These are phyloP conservation scores for Megathymus violae DNA, from an alignment of 1,140 invertebrate species.

Conservation along the genomic window DNA sequence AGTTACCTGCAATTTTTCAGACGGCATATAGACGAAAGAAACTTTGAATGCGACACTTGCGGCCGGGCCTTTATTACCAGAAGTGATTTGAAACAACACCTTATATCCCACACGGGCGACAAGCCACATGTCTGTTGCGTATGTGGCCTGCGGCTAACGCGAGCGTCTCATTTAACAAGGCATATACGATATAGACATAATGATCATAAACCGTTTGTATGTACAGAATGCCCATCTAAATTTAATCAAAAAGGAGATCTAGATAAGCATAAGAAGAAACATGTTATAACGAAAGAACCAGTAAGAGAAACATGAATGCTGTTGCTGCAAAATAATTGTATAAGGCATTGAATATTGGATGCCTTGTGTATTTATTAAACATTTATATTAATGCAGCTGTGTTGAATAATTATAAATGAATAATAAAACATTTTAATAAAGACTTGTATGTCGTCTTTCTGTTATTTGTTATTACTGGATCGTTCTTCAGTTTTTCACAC, in stretches of 20 bases:
- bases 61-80: constrained; percentile 72
- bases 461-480: no score
- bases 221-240: constrained; percentile 44
- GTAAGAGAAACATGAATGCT: background rate
- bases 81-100: constrained; percentile 84
- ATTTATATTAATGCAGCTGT: no score
- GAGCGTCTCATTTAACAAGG: constrained; percentile 70
- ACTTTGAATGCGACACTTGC: constrained; percentile 84
- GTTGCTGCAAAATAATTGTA: no score
- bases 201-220: constrained; percentile 44
- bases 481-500: no score
- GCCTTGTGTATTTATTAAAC: no score
- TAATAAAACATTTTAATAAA: no score
- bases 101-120: constrained; percentile 86
- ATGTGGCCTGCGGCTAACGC: constrained; percentile 85
- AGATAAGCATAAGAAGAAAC: constrained; percentile 51
- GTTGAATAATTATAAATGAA: no score
- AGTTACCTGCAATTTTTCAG: constrained; percentile 61
- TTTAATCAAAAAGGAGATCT: constrained; percentile 50
- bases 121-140: constrained; percentile 86
- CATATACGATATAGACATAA: constrained; percentile 66
- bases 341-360: no score
- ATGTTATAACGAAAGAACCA: constrained; percentile 22
- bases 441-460: no score
- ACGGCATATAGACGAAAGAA: constrained; percentile 86